Evolutionary conservation across 2,797 vertebrate species (phyloP).

Genomic region (Mormyrus hasselquistii): DNA sequence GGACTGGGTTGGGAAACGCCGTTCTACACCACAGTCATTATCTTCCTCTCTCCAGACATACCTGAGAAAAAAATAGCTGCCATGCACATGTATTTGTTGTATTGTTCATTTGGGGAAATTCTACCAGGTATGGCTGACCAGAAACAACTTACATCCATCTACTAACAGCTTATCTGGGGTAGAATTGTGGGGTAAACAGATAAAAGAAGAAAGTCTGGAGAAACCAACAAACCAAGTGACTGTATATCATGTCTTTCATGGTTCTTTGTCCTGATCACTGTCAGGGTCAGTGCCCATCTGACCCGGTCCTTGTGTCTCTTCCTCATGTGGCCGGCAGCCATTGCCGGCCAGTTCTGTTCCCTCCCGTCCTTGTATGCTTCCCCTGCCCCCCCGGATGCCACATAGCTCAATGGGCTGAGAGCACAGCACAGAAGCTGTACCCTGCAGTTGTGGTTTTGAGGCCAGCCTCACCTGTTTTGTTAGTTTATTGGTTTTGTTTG

Average conservation of each 20-base stretch:
- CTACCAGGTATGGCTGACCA: background rate
- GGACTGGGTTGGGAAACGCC: background rate
- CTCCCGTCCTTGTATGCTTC: background rate
- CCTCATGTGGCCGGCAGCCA: too few species aligned
- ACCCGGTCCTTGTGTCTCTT: background rate
- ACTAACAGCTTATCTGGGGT: background rate
- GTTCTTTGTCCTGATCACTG: constrained; percentile 4
- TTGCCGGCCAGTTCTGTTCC: too few species aligned
- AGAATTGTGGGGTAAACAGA: background rate
- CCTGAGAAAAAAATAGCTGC: background rate
- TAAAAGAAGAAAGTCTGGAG: background rate
- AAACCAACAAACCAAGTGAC: background rate
- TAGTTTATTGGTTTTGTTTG: too few species aligned
- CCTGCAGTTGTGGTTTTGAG: too few species aligned
- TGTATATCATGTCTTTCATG: background rate
- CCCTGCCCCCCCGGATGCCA: background rate
- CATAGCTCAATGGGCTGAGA: background rate
- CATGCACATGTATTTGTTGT: background rate
- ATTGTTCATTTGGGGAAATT: background rate
- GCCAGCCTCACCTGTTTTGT: too few species aligned
- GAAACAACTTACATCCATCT: background rate
- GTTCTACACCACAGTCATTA: background rate
- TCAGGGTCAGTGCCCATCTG: background rate
- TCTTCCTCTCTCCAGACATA: background rate
- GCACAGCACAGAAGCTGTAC: too few species aligned